Evolutionary conservation across 2,797 vertebrate species (phyloP).

Genomic region (Atherinosoma microstoma): DNA sequence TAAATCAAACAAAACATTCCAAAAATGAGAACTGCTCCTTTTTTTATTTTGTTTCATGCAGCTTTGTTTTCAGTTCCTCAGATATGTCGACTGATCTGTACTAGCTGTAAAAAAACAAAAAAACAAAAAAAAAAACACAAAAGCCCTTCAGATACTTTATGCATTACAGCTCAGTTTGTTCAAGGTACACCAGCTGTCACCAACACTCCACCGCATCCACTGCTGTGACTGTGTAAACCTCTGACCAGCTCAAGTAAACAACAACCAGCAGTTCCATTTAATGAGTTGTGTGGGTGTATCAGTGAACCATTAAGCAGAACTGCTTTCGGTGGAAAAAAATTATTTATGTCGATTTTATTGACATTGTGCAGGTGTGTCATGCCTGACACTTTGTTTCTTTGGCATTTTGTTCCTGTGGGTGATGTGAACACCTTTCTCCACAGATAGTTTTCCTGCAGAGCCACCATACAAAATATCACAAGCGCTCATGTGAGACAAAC

Average conservation of each 20-base stretch:
- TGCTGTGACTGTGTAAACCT: slow-evolving; percentile 18
- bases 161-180: background rate
- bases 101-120: background rate
- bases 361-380: slow-evolving; percentile 21
- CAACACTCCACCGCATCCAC: background rate
- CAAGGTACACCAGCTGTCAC: slow-evolving; percentile 12
- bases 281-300: slow-evolving; percentile 34
- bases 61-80: background rate
- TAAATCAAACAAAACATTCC: background rate
- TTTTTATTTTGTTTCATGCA: slow-evolving; percentile 1
- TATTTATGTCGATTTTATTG: slow-evolving; percentile 20
- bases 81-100: background rate
- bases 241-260: slow-evolving; percentile 41
- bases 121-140: background rate
- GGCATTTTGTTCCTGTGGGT: slow-evolving; percentile 9
- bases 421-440: background rate
- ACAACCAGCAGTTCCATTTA: slow-evolving; percentile 33
- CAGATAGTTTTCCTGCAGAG: background rate
- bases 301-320: slow-evolving; percentile 22
- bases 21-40: background rate
- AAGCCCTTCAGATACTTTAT: background rate
- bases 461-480: background rate
- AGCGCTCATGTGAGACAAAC: background rate
- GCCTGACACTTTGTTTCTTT: background rate
- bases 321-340: slow-evolving; percentile 9